A percentile compares a stretch with the other conserved stretches of the same genome.
phyloP scores from a whole-genome alignment of 1,140 invertebrate genomes.

The Atta cephalotes region DNA sequence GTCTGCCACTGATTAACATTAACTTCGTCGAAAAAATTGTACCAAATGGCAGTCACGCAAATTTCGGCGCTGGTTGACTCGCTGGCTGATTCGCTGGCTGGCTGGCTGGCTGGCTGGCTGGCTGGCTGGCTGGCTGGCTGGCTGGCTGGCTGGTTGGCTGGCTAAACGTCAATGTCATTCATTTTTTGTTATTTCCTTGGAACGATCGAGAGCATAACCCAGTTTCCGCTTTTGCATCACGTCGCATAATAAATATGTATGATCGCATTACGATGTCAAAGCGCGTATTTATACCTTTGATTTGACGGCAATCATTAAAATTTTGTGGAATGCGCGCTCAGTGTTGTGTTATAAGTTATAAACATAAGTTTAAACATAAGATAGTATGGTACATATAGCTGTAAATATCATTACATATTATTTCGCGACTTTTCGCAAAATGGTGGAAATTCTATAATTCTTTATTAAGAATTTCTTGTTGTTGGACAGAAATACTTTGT shows the following conservation, averaged over 20 bases:
- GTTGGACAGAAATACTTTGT: too few relatives aligned
- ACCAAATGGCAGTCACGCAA: slow-evolving; percentile 67
- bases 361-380: background rate
- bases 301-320: background rate
- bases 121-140: background rate
- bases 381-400: background rate
- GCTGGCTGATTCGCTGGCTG: background rate
- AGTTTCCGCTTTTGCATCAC: slow-evolving; percentile 51
- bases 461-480: too few relatives aligned
- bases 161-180: slow-evolving; percentile 32
- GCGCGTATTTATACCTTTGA: slow-evolving; percentile 1
- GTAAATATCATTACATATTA: background rate
- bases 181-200: slow-evolving; percentile 21
- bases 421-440: background rate
- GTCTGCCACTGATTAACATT: slow-evolving; percentile 76
- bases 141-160: background rate
- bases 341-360: background rate
- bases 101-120: background rate
- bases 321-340: background rate
- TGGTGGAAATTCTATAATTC: too few relatives aligned
- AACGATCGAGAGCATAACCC: slow-evolving; percentile 55
- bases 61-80: slow-evolving; percentile 24
- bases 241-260: slow-evolving; percentile 6
- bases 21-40: slow-evolving; percentile 76
- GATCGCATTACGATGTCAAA: background rate